Evolutionary conservation across 2,888 invertebrate genomes (phyloP).

Genomic region (Podabrus alpinus): DNA sequence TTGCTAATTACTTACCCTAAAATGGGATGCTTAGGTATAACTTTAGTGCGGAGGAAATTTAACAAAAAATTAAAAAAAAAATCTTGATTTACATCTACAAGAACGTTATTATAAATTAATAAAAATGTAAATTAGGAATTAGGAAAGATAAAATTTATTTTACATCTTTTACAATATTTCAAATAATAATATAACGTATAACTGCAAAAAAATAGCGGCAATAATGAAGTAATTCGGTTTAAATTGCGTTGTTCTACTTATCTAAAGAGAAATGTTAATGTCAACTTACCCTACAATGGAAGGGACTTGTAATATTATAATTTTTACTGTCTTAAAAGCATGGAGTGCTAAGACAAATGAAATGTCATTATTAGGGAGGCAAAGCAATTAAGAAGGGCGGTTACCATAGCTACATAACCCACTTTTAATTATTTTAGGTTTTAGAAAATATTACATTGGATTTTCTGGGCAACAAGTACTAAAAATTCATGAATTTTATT

Average conservation of each 20-base stretch:
- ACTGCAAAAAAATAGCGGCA: neutral
- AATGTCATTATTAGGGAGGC: conserved; percentile 23
- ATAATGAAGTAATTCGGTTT: conserved; percentile 15
- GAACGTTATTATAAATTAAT: too few relatives aligned
- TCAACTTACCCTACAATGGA: conserved; percentile 18
- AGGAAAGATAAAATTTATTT: neutral
- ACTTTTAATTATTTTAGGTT: conserved; percentile 16
- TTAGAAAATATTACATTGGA: conserved; percentile 6
- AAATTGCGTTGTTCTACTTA: conserved; percentile 17
- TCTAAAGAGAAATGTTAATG: conserved; percentile 21
- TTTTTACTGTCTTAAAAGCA: conserved; percentile 22
- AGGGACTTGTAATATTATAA: conserved; percentile 15
- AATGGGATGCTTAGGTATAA: too few relatives aligned
- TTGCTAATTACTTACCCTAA: too few relatives aligned
- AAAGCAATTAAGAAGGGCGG: conserved; percentile 20
- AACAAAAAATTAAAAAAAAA: too few relatives aligned
- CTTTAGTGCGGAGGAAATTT: too few relatives aligned
- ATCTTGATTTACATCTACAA: too few relatives aligned
- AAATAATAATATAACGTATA: neutral
- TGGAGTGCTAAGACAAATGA: conserved; percentile 21
- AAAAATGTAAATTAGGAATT: too few relatives aligned
- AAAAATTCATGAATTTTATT: conserved; percentile 22
- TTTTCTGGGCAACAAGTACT: conserved; percentile 14
- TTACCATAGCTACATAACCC: conserved; percentile 22
- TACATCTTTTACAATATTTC: neutral